These are phyloP conservation scores for Peromyscus californicus DNA, from an alignment of 2,113 vertebrate genomes.

Conservation along the genomic window DNA sequence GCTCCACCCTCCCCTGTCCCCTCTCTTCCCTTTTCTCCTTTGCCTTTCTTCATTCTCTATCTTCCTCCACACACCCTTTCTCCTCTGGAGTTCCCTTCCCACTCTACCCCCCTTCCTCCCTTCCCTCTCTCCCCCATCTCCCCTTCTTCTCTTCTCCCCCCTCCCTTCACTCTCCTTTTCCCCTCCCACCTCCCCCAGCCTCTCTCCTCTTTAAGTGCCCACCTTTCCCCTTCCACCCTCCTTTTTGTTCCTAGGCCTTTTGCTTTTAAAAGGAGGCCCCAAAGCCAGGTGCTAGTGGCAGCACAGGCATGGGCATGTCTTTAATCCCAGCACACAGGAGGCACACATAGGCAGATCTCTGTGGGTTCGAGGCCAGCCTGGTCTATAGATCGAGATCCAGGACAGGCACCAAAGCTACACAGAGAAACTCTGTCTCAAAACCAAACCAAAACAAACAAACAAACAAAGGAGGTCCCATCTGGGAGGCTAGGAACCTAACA, in stretches of 20 bases:
- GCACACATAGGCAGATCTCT: too few species aligned
- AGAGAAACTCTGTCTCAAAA: too few species aligned
- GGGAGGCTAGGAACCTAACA: neutral
- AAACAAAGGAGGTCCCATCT: fast-evolving
- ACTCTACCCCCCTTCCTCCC: neutral
- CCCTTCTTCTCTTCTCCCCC: too few species aligned
- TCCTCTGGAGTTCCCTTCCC: neutral
- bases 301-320: too few species aligned
- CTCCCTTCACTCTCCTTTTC: neutral
- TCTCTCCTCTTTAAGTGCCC: neutral
- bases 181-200: neutral
- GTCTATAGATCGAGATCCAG: too few species aligned
- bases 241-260: neutral
- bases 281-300: too few species aligned
- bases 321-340: too few species aligned
- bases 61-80: neutral
- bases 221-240: neutral
- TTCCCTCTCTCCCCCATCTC: too few species aligned
- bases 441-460: too few species aligned
- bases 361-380: too few species aligned
- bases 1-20: neutral
- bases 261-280: too few species aligned
- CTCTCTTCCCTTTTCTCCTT: neutral
- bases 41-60: neutral
- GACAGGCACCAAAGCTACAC: too few species aligned